Evolutionary conservation across 2,797 vertebrate species (phyloP), one percentile per base, ranked within the genome.

Genomic region (Pipistrellus kuhlii): DNA sequence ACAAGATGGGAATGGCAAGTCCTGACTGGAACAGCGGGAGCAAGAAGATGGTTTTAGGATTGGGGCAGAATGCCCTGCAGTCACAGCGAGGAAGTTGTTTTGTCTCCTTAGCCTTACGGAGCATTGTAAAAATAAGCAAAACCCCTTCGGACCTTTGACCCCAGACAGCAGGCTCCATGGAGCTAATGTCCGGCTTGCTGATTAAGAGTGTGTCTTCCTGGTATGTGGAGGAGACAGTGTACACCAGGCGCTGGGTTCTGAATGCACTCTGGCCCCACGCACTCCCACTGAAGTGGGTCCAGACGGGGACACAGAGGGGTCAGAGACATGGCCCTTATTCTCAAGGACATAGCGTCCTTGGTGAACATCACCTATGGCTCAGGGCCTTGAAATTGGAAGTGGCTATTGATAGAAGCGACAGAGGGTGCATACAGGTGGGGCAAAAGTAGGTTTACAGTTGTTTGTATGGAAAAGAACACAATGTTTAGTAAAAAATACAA

Each of bases 31-130:
- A 66, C 59, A 4, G 23, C 17, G 69, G 44, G 11, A 41, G 87
- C 44, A 82, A 51, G 55, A 82, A 51, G 55, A 27, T 25, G 23
- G 25, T 27, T 88, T 72, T 76, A 77, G 87, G 82, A 46, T 57
- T 32, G 10, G 57, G 53, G 44, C 53, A 85, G 32, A 66, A 23
- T 73, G 55, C 85, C 82, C 85, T 81, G 44, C 0, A 3, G 86
- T 76, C 72, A 64, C 25, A 27, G 69, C 1, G 14, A 89, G 66
- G 53, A 93, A 93, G 69, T 86, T 23, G 20, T 96, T 91, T 94
- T 88, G 80, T 94, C 78, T 94, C 59, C 41, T 69, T 41, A 93
- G 80, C 59, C 53, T 53, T 95, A 75, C 68, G 76, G 41, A 92
- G 2, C 53, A 4, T 90, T 84, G 25, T 85, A 93, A 75, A 94